Evolutionary conservation across 2,888 invertebrate genomes (phyloP).

Genomic region (Perithous albicinctus): DNA sequence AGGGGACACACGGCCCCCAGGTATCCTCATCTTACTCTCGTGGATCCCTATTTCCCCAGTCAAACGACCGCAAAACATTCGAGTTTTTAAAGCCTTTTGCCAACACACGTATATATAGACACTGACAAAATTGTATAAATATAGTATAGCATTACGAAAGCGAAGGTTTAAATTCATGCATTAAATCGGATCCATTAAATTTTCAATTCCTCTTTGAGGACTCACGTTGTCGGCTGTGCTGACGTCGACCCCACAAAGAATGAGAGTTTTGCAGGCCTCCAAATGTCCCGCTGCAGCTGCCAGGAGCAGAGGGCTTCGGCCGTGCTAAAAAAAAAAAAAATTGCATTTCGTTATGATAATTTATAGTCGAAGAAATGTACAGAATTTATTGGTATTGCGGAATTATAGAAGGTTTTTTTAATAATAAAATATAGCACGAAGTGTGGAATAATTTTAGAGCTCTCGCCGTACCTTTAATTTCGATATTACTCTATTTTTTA

Average conservation of each 20-base stretch:
- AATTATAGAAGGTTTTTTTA: neutral
- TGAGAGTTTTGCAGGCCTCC: slow-evolving; percentile 85
- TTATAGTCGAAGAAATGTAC: neutral
- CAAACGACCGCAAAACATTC: slow-evolving; percentile 55
- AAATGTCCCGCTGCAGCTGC: slow-evolving; percentile 86
- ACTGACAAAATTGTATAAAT: neutral
- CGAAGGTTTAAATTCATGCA: slow-evolving; percentile 4
- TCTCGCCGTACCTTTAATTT: too few relatives aligned
- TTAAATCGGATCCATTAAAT: slow-evolving; percentile 16
- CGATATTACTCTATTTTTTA: too few relatives aligned
- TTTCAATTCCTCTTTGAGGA: slow-evolving; percentile 59
- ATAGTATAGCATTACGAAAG: slow-evolving; percentile 12
- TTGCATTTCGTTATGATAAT: neutral
- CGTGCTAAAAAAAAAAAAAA: slow-evolving; percentile 84
- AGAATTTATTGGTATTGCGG: neutral
- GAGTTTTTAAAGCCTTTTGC: neutral
- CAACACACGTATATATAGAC: neutral
- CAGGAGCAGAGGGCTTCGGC: slow-evolving; percentile 85
- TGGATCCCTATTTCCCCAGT: slow-evolving; percentile 8
- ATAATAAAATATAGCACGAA: too few relatives aligned
- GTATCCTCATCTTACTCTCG: slow-evolving; percentile 5
- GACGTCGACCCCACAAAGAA: slow-evolving; percentile 85
- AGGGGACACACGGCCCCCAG: slow-evolving; percentile 22
- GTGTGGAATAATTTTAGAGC: too few relatives aligned
- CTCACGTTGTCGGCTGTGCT: slow-evolving; percentile 86